Base-by-base conservation (phyloP, 1,140 invertebrate species). In the Nephotettix cincticeps region DNA sequence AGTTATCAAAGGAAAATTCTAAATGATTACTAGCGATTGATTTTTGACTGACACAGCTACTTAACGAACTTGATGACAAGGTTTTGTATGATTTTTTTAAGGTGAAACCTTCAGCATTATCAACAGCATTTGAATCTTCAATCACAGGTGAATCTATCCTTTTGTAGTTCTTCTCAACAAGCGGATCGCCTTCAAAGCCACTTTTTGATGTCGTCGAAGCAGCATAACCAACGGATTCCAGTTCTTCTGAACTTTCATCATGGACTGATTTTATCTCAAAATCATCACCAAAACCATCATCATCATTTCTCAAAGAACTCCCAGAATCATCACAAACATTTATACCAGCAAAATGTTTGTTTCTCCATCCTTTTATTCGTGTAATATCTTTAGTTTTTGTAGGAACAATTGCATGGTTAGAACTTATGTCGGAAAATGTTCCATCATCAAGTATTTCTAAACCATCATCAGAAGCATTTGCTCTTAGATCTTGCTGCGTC, bases 331-430 rank as follows among this genome's bases (percentile, higher is more conserved):
- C 36, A 14, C n/a, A 23, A 23, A n/a, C 27, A 36, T 25, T 36
- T 17, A 58, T 40, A 17, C 68, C 32, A 29, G 70, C 72, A 70
- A 75, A 75, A 17, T 58, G 64, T 68, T 75, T 75, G 19, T 54
- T 72, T 67, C 72, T 70, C 74, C 74, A 75, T 0, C 74, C 74
- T 70, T 75, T 75, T 19, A 75, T 74, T 68, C 72, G 73, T 14
- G 72, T 75, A 17, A 75, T 74, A 23, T 75, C 74, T 56, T 69
- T 68, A n/a, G 74, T 75, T 69, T 75, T 75, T 3, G 63, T 75
- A 25, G 69, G 71, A 70, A 74, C 45, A 54, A 75, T 75, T 21
- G 69, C 25, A 54, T 54, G 45, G 23, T 13, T 58, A 28, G 54
- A 54, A 54, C 47, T 69, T 19, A 68, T 36, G 21, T 54, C 30